Base-by-base conservation (phyloP, 2,888 invertebrate species). In the Globia sparganii region DNA sequence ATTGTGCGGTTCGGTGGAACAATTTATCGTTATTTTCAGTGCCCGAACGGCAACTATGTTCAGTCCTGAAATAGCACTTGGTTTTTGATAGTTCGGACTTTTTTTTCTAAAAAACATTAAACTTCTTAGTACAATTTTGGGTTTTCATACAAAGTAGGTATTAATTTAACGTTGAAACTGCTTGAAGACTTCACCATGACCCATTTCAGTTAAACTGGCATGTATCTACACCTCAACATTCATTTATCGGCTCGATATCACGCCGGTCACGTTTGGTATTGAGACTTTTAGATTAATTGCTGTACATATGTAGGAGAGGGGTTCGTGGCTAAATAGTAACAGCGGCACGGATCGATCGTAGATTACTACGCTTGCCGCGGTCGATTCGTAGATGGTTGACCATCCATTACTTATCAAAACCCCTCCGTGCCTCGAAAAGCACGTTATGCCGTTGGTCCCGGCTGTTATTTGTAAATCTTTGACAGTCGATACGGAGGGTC, bases 231-330 rank as follows among this genome's bases (percentile, higher is more conserved):
- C 68, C 25, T 28, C 28, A 59, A 49, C 53, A 53, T 72, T 53
- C 58, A 56, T 25, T 59, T 58, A 72, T 68, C 74, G 68, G 46
- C 21, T 61, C 68, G 56, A 69, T 84, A 80, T 80, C 69, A 73
- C 28, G 58, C n/a, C 73, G 59, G 84, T n/a, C n/a, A n/a, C n/a
- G n/a, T 13, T 68, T 5, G 53, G 13, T 49, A 58, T 69, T 69
- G 46, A 69, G 40, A 49, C 68, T 46, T 69, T 43, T 65, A 56
- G 56, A 73, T 84, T 73, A 66, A 80, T 80, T 73, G 64, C 34
- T 61, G 1, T 56, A 37, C 13, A 28, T 61, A 73, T 21, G 8
- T 6, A n/a, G 3, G 49, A 25, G 53, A 25, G 53, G 53, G 53
- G 25, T 25, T 21, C 49, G 49, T 49, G 49, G 53, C 9, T 53